Conservation (phyloP, 2,113 vertebrate species). For the Cochlearius cochlearius region DNA sequence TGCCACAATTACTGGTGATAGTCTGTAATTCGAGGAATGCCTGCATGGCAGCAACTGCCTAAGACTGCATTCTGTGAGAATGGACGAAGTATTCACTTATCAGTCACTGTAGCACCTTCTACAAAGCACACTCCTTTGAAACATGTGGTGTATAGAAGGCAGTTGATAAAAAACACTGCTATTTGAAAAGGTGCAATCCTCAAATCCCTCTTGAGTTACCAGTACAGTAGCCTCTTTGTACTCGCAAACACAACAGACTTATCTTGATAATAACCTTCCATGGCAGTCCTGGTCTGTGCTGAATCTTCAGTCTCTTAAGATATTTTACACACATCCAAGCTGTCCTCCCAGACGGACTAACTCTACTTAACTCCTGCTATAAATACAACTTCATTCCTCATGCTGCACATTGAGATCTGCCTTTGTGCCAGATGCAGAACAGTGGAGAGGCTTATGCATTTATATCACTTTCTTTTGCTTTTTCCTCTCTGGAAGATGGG, state of each 20-base stretch:
- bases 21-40: not conserved
- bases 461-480: not conserved
- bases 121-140: constrained; percentile 14
- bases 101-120: not conserved
- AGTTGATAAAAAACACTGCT: not conserved
- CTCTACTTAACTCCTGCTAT: not conserved
- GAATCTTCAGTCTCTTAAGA: not conserved
- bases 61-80: not conserved
- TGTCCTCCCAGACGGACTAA: not conserved
- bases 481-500: not conserved
- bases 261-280: not conserved
- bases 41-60: not conserved
- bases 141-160: not conserved
- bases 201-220: not conserved
- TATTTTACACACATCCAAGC: not conserved
- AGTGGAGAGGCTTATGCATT: not conserved
- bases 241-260: not conserved
- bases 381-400: not conserved
- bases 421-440: not conserved
- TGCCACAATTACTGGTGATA: not conserved
- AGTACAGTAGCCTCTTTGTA: constrained; percentile 6
- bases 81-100: not conserved
- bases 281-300: not conserved
- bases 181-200: not conserved
- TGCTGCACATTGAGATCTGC: not conserved